Evolutionary conservation across 2,888 invertebrate species (phyloP).

Genomic region (Panopea generosa): DNA sequence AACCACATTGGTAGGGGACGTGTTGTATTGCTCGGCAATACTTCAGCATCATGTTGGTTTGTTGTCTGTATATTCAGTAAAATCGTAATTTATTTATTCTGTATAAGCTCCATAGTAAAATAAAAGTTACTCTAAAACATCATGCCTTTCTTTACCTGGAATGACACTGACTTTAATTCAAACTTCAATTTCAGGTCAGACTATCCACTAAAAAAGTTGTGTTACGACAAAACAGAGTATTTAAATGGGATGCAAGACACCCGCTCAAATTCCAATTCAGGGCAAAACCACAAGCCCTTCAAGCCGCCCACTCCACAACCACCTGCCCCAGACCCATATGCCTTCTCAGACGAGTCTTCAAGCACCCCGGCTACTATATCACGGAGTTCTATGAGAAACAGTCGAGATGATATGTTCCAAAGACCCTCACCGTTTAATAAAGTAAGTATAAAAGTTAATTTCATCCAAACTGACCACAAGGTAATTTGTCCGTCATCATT

Average conservation of each 20-base stretch:
- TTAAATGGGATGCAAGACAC: conserved; percentile 56
- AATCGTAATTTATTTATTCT: background rate
- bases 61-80: background rate
- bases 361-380: conserved; percentile 74
- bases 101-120: conserved; percentile 65
- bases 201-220: conserved; percentile 94
- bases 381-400: conserved; percentile 70
- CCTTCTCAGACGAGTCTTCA: conserved; percentile 89
- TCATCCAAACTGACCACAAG: no score
- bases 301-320: conserved; percentile 84
- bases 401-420: conserved; percentile 77
- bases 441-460: conserved; percentile 21
- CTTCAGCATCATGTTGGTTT: no score
- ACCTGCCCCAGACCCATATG: conserved; percentile 89
- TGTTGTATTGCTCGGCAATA: no score
- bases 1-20: no score
- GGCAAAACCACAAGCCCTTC: conserved; percentile 55
- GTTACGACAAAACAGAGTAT: conserved; percentile 65
- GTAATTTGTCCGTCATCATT: no score
- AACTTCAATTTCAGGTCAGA: conserved; percentile 89
- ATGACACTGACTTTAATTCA: no score
- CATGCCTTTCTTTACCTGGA: no score
- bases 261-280: conserved; percentile 62
- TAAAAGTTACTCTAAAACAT: no score
- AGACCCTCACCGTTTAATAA: conserved; percentile 65